Evolutionary conservation across 2,797 vertebrate genomes (phyloP).

Genomic region (Phylloscopus collybita): DNA sequence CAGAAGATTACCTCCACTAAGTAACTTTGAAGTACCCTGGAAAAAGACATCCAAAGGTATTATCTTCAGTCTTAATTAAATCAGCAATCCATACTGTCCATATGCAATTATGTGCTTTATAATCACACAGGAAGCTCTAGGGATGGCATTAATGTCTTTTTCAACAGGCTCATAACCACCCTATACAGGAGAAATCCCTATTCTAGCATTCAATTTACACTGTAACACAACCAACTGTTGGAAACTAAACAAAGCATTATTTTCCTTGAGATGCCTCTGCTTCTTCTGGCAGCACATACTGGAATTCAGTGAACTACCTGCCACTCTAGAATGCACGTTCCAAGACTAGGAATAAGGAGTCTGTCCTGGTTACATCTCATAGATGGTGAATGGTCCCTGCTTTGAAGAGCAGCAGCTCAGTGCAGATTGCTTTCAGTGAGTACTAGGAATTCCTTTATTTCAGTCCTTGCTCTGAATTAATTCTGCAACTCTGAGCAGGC

Average conservation of each 20-base stretch:
- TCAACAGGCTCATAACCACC: neutral
- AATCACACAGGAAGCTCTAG: neutral
- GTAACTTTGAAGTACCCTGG: neutral
- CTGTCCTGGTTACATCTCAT: neutral
- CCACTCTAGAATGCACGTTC: neutral
- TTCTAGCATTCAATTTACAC: neutral
- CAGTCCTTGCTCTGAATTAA: neutral
- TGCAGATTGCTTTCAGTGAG: neutral
- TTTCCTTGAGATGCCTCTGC: neutral
- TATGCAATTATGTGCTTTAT: neutral
- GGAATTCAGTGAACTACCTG: neutral
- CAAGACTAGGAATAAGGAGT: neutral
- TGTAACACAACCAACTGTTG: neutral
- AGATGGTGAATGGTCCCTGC: neutral
- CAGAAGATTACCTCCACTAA: conserved; percentile 11
- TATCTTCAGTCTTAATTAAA: neutral
- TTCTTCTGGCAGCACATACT: neutral
- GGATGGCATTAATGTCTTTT: neutral
- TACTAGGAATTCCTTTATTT: neutral
- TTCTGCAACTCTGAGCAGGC: neutral
- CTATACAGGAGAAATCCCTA: neutral
- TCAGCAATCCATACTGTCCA: neutral
- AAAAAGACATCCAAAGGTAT: neutral
- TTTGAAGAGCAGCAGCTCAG: neutral
- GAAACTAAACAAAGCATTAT: neutral